These are phyloP conservation scores for Phrynocephalus versicolor DNA, from an alignment of 2,113 vertebrate species.

Conservation along the genomic window DNA sequence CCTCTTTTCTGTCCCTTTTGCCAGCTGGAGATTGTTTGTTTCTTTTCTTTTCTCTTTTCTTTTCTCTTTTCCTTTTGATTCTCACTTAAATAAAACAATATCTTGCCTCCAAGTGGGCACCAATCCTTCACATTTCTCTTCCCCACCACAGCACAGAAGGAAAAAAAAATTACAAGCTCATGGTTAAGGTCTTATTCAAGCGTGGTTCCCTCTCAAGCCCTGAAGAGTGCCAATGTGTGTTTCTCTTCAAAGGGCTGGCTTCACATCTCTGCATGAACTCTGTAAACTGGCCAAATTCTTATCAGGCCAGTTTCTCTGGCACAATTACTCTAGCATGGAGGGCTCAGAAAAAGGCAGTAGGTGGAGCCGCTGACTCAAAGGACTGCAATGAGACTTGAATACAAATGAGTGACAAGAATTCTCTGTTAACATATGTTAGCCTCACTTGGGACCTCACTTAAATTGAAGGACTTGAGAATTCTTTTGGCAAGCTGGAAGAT, in stretches of 20 bases:
- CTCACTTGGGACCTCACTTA: not conserved
- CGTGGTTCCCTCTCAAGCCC: not conserved
- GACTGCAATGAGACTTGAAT: conserved; percentile 8
- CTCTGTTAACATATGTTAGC: not conserved
- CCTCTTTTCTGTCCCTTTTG: too few species aligned
- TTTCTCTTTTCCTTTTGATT: too few species aligned
- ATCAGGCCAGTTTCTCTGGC: not conserved
- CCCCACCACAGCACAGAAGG: not conserved
- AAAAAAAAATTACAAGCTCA: not conserved
- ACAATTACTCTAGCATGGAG: not conserved
- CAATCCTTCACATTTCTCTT: too few species aligned
- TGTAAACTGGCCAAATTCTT: not conserved
- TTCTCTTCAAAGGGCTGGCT: not conserved
- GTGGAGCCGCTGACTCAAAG: not conserved
- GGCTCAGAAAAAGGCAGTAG: not conserved
- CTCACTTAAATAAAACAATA: too few species aligned
- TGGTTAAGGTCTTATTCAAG: not conserved
- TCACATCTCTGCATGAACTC: not conserved
- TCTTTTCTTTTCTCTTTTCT: too few species aligned
- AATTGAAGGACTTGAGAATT: not conserved
- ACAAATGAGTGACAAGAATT: not conserved
- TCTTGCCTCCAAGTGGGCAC: too few species aligned
- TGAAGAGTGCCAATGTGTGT: not conserved
- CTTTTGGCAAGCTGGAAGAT: accelerated
- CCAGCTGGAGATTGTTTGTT: too few species aligned